phyloP scores from a whole-genome alignment of 2,888 invertebrate species.

The Brenthis hecate region DNA sequence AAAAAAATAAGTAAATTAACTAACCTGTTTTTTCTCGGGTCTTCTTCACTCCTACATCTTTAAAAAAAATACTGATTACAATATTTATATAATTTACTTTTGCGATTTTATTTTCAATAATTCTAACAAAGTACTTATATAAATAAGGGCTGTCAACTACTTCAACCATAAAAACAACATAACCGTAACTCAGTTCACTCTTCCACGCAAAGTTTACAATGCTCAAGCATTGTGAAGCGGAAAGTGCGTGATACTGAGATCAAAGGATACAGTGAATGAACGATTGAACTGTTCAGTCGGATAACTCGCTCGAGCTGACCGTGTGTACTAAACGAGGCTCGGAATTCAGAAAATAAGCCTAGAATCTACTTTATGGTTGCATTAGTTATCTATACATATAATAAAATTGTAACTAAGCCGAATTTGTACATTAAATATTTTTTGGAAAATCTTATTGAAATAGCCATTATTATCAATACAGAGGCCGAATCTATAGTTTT shows the following conservation, averaged over 20 bases:
- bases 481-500: too few species aligned
- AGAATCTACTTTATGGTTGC: background rate
- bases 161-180: conserved; percentile 21
- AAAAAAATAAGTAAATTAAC: too few species aligned
- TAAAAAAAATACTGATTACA: too few species aligned
- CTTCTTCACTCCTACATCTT: too few species aligned
- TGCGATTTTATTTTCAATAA: background rate
- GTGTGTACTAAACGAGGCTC: conserved; percentile 23
- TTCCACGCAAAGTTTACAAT: conserved; percentile 33
- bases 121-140: background rate
- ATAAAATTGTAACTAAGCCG: too few species aligned
- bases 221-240: conserved; percentile 50
- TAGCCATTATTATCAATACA: too few species aligned
- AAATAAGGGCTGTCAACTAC: conserved; percentile 7
- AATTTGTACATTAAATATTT: too few species aligned
- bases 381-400: too few species aligned
- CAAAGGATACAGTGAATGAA: conserved; percentile 73
- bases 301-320: conserved; percentile 69
- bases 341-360: conserved; percentile 8
- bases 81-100: too few species aligned
- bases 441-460: too few species aligned
- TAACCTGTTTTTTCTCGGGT: too few species aligned
- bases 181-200: conserved; percentile 10
- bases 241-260: conserved; percentile 72
- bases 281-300: conserved; percentile 57